These are phyloP conservation scores for Acanthochromis polyacanthus DNA, from an alignment of 2,113 vertebrate species.

Conservation along the genomic window DNA sequence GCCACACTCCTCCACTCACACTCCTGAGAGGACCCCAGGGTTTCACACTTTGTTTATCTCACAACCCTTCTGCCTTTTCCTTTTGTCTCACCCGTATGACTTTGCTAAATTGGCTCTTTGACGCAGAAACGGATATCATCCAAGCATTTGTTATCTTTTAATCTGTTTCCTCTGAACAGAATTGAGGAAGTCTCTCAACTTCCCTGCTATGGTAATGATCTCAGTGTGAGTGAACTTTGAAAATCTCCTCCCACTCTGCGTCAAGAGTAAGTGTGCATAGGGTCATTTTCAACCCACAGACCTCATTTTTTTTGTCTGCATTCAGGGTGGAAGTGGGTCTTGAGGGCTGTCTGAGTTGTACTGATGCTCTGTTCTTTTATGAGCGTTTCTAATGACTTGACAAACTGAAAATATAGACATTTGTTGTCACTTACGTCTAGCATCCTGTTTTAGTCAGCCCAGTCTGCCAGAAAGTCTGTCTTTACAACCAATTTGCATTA, in stretches of 20 bases:
- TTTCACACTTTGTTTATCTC: slow-evolving; percentile 75
- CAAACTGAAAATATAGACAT: slow-evolving; percentile 1
- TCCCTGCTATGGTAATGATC: slow-evolving; percentile 21
- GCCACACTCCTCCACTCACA: slow-evolving; percentile 74
- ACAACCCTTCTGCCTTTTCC: slow-evolving; percentile 52
- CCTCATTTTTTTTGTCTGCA: not conserved
- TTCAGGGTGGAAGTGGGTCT: not conserved
- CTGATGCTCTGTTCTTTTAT: not conserved
- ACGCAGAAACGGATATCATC: slow-evolving; percentile 31
- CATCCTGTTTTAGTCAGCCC: no score
- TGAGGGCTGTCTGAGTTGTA: not conserved
- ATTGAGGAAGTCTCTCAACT: slow-evolving; percentile 52
- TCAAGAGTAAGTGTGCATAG: not conserved
- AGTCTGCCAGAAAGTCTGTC: no score
- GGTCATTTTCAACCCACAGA: slow-evolving; percentile 2
- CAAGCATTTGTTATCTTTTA: slow-evolving; percentile 31
- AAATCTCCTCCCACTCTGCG: slow-evolving; percentile 16
- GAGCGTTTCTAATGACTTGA: not conserved
- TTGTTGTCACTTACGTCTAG: not conserved
- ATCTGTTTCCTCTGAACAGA: slow-evolving; percentile 39
- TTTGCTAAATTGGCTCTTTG: slow-evolving; percentile 71
- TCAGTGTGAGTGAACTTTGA: slow-evolving; percentile 28
- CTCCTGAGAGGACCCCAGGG: slow-evolving; percentile 71
- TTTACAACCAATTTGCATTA: no score
- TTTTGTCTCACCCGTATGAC: slow-evolving; percentile 58